These are phyloP conservation scores for Tanytarsus gracilentus DNA, from an alignment of 2,888 invertebrate genomes.

Conservation along the genomic window DNA sequence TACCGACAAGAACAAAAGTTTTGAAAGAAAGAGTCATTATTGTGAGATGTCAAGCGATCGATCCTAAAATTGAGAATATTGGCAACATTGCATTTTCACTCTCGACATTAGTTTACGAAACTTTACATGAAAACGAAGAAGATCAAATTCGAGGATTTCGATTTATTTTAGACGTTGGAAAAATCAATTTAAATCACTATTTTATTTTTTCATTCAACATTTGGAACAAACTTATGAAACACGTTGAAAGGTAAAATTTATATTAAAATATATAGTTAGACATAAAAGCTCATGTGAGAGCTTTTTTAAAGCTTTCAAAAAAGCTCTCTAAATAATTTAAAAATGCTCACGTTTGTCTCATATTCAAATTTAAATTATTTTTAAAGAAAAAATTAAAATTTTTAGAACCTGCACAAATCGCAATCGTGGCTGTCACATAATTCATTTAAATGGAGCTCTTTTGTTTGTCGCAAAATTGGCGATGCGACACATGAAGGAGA, in stretches of 20 bases:
- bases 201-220: constrained; percentile 69
- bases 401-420: no score
- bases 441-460: no score
- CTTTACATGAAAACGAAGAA: constrained; percentile 13
- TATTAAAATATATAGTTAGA: no score
- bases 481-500: no score
- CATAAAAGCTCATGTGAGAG: no score
- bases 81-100: background rate
- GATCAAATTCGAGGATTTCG: constrained; percentile 47
- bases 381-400: no score
- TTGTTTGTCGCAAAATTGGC: no score
- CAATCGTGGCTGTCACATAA: no score
- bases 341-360: no score
- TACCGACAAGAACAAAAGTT: background rate
- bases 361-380: no score
- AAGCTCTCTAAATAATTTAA: no score
- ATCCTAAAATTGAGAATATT: background rate
- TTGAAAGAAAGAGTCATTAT: background rate
- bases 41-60: background rate
- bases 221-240: constrained; percentile 69
- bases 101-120: background rate
- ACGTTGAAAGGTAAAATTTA: constrained; percentile 63
- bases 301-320: no score
- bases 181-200: constrained; percentile 64
- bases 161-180: constrained; percentile 66